These are phyloP conservation scores for Aproaerema taeniolella DNA, from an alignment of 2,888 invertebrate genomes.

Conservation along the genomic window DNA sequence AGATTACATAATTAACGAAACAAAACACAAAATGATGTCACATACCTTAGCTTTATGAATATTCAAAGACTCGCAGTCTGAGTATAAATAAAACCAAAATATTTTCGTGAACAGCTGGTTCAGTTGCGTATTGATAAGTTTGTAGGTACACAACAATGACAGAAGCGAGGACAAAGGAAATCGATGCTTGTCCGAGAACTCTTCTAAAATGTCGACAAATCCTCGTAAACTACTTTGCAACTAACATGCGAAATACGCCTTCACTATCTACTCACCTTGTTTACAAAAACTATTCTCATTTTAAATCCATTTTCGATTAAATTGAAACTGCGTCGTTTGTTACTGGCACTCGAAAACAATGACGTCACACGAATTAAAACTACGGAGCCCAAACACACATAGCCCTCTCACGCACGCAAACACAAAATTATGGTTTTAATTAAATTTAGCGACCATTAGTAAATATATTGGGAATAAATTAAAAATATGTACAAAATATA, in stretches of 20 bases:
- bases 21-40: slow-evolving; percentile 33
- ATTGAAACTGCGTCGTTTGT: slow-evolving; percentile 80
- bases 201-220: too few species aligned
- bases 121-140: slow-evolving; percentile 21
- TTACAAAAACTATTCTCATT: slow-evolving; percentile 62
- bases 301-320: slow-evolving; percentile 69
- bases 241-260: slow-evolving; percentile 27
- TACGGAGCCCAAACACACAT: slow-evolving; percentile 50
- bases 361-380: slow-evolving; percentile 75
- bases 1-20: slow-evolving; percentile 42
- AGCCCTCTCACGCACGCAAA: slow-evolving; percentile 40
- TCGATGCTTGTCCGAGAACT: slow-evolving; percentile 50
- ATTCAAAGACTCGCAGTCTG: slow-evolving; percentile 20
- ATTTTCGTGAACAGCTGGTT: slow-evolving; percentile 50
- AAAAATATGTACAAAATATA: slow-evolving; percentile 64
- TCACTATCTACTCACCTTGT: slow-evolving; percentile 51
- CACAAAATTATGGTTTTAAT: slow-evolving; percentile 27
- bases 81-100: slow-evolving; percentile 27
- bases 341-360: slow-evolving; percentile 75
- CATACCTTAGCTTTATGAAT: slow-evolving; percentile 24
- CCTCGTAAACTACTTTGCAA: too few species aligned
- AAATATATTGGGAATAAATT: slow-evolving; percentile 55
- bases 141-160: slow-evolving; percentile 27
- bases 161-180: slow-evolving; percentile 72
- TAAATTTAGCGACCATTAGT: slow-evolving; percentile 40